Base-by-base conservation (phyloP, 2,888 invertebrate species). In the Yponomeuta plumbellus region DNA sequence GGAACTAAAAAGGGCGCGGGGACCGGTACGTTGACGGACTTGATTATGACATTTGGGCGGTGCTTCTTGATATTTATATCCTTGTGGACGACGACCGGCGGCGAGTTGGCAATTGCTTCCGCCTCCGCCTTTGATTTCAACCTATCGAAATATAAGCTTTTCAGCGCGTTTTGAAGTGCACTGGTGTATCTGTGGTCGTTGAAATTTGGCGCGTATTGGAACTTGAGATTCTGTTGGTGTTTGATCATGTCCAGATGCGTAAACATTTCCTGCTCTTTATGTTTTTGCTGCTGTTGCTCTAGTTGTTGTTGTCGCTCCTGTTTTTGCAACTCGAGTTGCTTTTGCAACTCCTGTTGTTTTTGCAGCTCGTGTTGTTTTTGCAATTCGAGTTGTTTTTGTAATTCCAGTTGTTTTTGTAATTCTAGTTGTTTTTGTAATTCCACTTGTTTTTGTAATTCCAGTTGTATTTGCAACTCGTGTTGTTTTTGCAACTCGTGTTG, bases 191-290 rank as follows among this genome's bases (percentile, higher is more conserved):
- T 81, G 61, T 75, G 76, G 13, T 77, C 76, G 62, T 80, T 83
- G 70, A 84, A 80, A 69, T 83, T 80, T 0, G 80, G 68, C 67
- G 82, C 71, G 69, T 83, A 71, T 80, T 84, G 76, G 2, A 80
- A 66, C 56, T 78, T 74, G 13, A 71, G 70, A 11, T 70, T 70
- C 22, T 69, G n/a, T 64, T 64, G 63, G 4, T 64, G 4, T 23
- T n/a, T 23, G 11, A 61, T 21, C 10, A 61, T 11, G 17, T 61
- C 61, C n/a, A 61, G 17, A 61, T 61, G 61, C n/a, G 61, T 61
- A 1, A 61, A 23, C 17, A 3, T 61, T 61, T 61, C 26, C 17
- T 23, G 34, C 13, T 61, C 26, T 17, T 26, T 61, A 10, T 26
- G 11, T 2, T 26, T 61, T 61, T 61, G 61, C 13, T 23, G 34